Percentiles rank a stretch among this genome's conserved stretches.
phyloP scores from a whole-genome alignment of 2,113 vertebrate species.

The Microcebus tavaratra region DNA sequence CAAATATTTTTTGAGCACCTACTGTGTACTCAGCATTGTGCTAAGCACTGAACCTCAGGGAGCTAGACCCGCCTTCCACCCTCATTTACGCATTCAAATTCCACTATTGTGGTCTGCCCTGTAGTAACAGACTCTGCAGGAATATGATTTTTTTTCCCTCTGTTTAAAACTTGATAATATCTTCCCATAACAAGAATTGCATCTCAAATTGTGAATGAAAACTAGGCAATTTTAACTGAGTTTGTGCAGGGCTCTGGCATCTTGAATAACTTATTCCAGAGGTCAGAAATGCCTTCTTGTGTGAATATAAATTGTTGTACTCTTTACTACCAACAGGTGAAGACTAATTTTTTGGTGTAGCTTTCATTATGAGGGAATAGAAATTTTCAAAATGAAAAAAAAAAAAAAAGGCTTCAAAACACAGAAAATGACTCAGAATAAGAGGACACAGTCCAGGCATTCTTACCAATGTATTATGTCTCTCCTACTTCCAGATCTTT shows the following conservation, averaged over 20 bases:
- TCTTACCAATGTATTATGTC: background rate
- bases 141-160: background rate
- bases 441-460: background rate
- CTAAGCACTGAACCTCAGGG: background rate
- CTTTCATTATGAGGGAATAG: background rate
- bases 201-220: background rate
- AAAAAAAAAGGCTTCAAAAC: background rate
- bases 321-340: background rate
- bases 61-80: background rate
- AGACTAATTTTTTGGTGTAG: background rate
- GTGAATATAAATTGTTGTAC: background rate
- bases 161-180: background rate
- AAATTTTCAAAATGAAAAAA: background rate
- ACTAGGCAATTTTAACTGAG: background rate
- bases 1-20: conserved; percentile 65
- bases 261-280: conserved; percentile 6
- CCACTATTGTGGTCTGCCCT: background rate
- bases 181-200: conserved; percentile 11
- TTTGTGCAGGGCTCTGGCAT: background rate
- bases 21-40: conserved; percentile 59
- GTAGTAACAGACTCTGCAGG: background rate
- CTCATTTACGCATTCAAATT: conserved; percentile 46
- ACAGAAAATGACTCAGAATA: conserved; percentile 24
- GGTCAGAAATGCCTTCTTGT: background rate
- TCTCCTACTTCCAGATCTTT: background rate